Percentiles rank a stretch among this genome's conserved stretches.
Evolutionary conservation across 1,140 invertebrate species (phyloP).

Genomic region (Bactericera cockerelli): DNA sequence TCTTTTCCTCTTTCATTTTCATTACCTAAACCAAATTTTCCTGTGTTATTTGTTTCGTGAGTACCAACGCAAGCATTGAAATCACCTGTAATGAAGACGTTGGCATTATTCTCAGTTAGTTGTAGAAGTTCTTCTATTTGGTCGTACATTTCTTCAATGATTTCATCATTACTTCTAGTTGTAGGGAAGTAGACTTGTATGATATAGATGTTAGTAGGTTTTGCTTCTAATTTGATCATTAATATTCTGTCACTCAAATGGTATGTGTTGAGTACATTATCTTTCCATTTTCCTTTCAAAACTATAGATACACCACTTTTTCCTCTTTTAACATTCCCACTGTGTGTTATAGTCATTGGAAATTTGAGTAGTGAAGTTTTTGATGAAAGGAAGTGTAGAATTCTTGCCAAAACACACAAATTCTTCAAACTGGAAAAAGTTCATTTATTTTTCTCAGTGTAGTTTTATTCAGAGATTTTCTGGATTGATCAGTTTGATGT

Average conservation of each 20-base stretch:
- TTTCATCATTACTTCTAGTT: not conserved
- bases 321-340: not conserved
- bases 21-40: too few relatives aligned
- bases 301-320: not conserved
- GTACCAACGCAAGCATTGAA: not conserved
- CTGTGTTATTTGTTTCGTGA: not conserved
- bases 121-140: not conserved
- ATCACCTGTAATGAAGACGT: not conserved
- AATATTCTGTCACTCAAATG: not conserved
- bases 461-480: too few relatives aligned
- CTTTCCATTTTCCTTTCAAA: too few relatives aligned
- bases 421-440: too few relatives aligned
- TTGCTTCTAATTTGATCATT: slow-evolving; percentile 1
- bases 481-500: too few relatives aligned
- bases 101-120: not conserved
- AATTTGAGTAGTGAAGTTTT: too few relatives aligned
- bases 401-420: too few relatives aligned
- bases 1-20: too few relatives aligned
- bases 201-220: not conserved
- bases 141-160: not conserved
- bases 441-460: too few relatives aligned
- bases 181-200: not conserved
- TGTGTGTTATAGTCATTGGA: too few relatives aligned
- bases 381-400: too few relatives aligned
- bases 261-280: not conserved